A percentile compares a stretch with the other conserved stretches of the same genome.
Conservation (phyloP, 2,888 invertebrate species). For the Oscheius sp. region DNA sequence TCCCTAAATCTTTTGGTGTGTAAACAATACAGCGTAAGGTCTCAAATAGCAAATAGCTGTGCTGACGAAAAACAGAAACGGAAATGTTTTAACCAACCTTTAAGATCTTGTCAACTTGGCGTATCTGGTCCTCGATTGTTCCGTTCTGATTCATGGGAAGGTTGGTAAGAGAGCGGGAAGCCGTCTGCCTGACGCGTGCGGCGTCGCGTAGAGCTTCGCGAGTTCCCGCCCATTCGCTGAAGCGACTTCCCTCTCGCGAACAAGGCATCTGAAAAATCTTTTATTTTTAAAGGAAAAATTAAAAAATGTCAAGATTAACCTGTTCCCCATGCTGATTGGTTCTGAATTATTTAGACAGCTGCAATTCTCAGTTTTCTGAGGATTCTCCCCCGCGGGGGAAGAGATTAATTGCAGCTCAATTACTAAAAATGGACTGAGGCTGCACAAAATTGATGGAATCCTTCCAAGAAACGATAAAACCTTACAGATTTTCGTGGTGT, state of each 20-base stretch:
- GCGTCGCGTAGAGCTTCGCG: conserved; percentile 37
- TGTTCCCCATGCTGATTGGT: not conserved
- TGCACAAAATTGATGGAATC: not conserved
- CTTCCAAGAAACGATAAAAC: not conserved
- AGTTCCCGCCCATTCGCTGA: conserved; percentile 32
- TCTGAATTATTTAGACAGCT: not conserved
- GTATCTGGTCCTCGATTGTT: conserved; percentile 64
- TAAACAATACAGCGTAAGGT: too few species aligned
- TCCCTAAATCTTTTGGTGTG: too few species aligned
- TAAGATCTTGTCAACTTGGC: conserved; percentile 58
- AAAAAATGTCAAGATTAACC: not conserved
- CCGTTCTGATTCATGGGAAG: conserved; percentile 42
- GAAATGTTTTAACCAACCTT: conserved; percentile 46
- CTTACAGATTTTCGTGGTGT: too few species aligned
- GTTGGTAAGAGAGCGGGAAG: conserved; percentile 35
- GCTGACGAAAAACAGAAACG: not conserved
- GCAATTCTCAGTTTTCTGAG: not conserved
- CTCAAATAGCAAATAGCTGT: not conserved
- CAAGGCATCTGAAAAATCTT: conserved; percentile 30
- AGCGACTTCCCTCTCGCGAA: conserved; percentile 36
- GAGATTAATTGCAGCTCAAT: not conserved
- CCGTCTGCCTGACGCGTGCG: conserved; percentile 27
- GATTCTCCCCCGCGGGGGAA: not conserved
- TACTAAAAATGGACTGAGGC: not conserved
- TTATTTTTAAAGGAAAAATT: not conserved